phyloP scores from a whole-genome alignment of 2,888 invertebrate species.

The Endotricha flammealis region DNA sequence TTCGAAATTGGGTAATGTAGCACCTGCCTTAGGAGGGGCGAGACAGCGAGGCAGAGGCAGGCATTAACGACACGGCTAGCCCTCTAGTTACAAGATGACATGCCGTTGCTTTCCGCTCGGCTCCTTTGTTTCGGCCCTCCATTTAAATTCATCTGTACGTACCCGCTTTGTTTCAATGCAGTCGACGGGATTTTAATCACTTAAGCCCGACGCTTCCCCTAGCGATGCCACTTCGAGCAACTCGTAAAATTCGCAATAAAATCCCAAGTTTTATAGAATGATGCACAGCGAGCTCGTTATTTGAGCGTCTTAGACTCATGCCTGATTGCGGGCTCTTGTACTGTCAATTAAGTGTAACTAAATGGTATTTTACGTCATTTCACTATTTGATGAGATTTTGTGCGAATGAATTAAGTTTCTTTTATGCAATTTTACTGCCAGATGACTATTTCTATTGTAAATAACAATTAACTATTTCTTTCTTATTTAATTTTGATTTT shows the following conservation, averaged over 20 bases:
- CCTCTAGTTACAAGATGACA: conserved; percentile 44
- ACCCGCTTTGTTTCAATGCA: conserved; percentile 56
- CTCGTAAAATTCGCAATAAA: conserved; percentile 47
- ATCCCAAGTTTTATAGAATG: conserved; percentile 35
- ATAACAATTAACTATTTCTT: no score
- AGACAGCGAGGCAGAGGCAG: not conserved
- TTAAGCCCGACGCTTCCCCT: conserved; percentile 51
- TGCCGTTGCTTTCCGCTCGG: conserved; percentile 31
- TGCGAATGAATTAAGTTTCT: no score
- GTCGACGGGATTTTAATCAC: conserved; percentile 67
- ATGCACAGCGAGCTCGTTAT: conserved; percentile 38
- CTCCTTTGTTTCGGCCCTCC: conserved; percentile 50
- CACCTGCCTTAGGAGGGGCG: conserved; percentile 1
- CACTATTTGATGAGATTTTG: no score
- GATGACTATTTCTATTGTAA: no score
- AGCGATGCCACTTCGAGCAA: conserved; percentile 39
- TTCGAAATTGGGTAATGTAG: no score
- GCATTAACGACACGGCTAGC: conserved; percentile 10
- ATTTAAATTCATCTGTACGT: conserved; percentile 69
- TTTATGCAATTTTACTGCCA: no score
- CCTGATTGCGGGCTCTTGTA: conserved; percentile 40
- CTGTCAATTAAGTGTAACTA: conserved; percentile 44
- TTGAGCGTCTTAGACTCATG: conserved; percentile 38
- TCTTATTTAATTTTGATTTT: no score
- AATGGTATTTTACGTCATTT: no score